These are phyloP conservation scores for Ochropacha duplaris DNA, from an alignment of 2,888 invertebrate genomes.

Conservation along the genomic window DNA sequence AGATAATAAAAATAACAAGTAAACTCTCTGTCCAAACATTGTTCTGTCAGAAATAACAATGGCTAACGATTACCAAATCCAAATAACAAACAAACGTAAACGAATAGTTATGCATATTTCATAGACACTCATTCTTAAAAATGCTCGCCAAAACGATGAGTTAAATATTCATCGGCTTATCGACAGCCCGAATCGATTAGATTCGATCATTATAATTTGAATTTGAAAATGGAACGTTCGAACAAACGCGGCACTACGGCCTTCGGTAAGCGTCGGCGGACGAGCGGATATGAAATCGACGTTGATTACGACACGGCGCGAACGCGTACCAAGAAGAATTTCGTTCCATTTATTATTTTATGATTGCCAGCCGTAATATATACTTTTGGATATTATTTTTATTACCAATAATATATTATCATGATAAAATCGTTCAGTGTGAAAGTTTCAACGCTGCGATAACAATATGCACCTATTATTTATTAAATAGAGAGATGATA, in stretches of 20 bases:
- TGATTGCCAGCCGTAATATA: background rate
- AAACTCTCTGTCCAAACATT: background rate
- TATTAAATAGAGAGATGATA: too few relatives aligned
- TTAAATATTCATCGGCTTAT: slow-evolving; percentile 7
- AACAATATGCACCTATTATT: too few relatives aligned
- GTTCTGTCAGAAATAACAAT: background rate
- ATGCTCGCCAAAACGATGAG: background rate
- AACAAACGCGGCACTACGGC: background rate
- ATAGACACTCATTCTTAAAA: background rate
- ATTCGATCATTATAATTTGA: slow-evolving; percentile 9
- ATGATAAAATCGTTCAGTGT: background rate
- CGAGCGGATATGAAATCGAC: slow-evolving; percentile 45
- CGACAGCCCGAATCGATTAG: slow-evolving; percentile 3
- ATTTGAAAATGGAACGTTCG: slow-evolving; percentile 6
- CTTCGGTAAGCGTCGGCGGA: slow-evolving; percentile 3
- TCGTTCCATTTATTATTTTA: background rate
- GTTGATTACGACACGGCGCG: slow-evolving; percentile 25
- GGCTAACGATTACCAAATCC: background rate
- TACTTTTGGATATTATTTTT: background rate
- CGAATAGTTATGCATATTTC: background rate
- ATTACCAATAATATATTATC: background rate
- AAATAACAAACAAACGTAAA: background rate
- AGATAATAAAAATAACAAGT: background rate
- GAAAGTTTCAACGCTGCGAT: background rate
- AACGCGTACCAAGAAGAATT: background rate